Base-by-base conservation (phyloP, 1,140 invertebrate genomes). In the Musca domestica region DNA sequence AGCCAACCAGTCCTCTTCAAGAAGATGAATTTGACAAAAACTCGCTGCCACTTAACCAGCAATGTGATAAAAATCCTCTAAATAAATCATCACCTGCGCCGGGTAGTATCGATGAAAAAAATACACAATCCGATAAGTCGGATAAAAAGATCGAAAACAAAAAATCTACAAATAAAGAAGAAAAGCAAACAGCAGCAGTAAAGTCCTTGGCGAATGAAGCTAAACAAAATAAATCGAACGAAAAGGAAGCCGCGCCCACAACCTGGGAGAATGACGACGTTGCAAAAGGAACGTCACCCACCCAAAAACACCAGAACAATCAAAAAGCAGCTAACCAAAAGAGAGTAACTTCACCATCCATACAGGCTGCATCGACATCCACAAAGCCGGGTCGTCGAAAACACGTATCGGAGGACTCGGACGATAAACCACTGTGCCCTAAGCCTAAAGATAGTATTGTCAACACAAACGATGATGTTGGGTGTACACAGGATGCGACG, bases 111-210 rank as follows among this genome's bases (percentile, higher is more conserved):
- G 48, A 68, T 34, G 67, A 41, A 10, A 69, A 69, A 41, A 15
- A 15, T 17, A 63, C 67, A 17, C 67, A 63, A 1, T 7, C 70
- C 7, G 61, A 54, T 2, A 30, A 67, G 14, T 14, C 20, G 4
- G 76, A 78, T 1, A 66, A 70, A 25, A 70, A 70, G 47, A 15
- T 58, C 1, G 74, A 78, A 41, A 41, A 41, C 19, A 73, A 75
- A 14, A 78, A 78, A 69, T 3, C 22, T 2, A 41, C 12, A 2
- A 12, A 12, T 12, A 74, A 72, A 52, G 72, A 74, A 20, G 61
- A 69, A 2, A 70, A 41, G 10, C 2, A 56, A 48, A 2, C 9
- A 14, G 3, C 1, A 5, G 4, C 22, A 17, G 10, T 19, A 47
- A 30, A 41, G 63, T 25, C 56, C 2, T 2, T 20, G 46, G 14